Base-by-base conservation (phyloP, 2,888 invertebrate genomes). In the Lapara coniferarum region DNA sequence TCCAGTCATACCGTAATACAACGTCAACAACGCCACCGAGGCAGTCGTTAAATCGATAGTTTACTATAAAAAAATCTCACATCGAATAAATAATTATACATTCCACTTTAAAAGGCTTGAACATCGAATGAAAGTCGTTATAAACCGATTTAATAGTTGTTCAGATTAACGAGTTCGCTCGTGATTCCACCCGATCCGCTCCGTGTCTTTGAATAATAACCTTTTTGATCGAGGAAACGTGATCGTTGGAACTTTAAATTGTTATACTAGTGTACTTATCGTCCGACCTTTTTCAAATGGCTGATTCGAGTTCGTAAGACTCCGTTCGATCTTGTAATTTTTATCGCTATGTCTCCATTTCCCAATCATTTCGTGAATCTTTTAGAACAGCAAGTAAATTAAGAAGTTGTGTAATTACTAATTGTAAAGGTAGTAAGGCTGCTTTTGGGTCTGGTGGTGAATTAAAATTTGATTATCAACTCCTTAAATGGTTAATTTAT, bases 181-280 rank as follows among this genome's bases (percentile, higher is more conserved):
- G 46, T 16, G 59, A 59, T 59, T 16, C 12, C 10, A 12, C 8
- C 37, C 44, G 37, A 58, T 37, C 37, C 5, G 59, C 44, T 16
- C 4, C 59, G 59, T 59, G 46, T 46, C 59, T 59, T 59, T 16
- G 59, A 71, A 78, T 75, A 77, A 72, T 73, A 70, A 68, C 67
- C 46, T 52, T 56, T 53, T 49, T 55, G 56, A 49, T 66, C 25
- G 67, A n/a, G 59, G 16, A 12, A n/a, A 57, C 56, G 56, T 55
- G 67, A 57, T 57, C 16, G 10, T 5, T 12, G 12, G 16, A 44
- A 59, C 44, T 59, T 59, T 44, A 59, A 59, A 59, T 44, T 1
- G 46, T 4, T 59, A n/a, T 10, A n/a, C 8, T 59, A 12, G 46
- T 14, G 14, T 19, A 12, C 16, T 44, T 12, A 12, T n/a, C 2